Conservation (phyloP, 2,797 vertebrate species). For the Cygnus olor region DNA sequence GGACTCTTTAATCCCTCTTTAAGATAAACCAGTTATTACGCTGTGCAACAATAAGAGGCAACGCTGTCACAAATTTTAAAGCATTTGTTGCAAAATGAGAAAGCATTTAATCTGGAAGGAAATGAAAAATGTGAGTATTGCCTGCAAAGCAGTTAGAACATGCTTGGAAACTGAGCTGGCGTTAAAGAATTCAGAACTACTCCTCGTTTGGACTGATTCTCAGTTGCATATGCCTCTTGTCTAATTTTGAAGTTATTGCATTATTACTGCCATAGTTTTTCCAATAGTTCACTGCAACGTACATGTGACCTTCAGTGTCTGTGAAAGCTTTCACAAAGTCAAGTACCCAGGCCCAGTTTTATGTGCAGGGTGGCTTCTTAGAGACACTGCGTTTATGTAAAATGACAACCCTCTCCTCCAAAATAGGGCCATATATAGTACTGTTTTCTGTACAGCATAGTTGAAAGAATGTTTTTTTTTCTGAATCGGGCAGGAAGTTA, state of each 20-base stretch:
- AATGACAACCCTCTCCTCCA: not conserved
- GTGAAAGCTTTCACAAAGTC: not conserved
- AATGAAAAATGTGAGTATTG: not conserved
- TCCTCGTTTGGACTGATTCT: not conserved
- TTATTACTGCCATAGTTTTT: not conserved
- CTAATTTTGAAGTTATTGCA: not conserved
- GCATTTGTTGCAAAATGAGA: not conserved
- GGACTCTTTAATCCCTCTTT: not conserved
- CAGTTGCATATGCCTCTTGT: not conserved
- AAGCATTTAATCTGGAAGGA: not conserved
- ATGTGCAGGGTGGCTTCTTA: not conserved
- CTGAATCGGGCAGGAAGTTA: not conserved
- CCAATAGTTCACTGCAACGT: not conserved
- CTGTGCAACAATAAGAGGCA: not conserved
- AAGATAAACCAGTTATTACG: not conserved
- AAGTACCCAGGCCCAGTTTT: not conserved
- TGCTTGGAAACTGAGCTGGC: not conserved
- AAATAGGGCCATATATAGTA: not conserved
- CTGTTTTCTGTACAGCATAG: not conserved
- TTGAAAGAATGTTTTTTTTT: not conserved
- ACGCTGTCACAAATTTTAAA: not conserved
- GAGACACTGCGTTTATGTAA: not conserved
- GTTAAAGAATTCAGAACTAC: not conserved
- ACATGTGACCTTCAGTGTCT: not conserved
- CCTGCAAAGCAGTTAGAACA: rapidly evolving